Evolutionary conservation across 2,113 vertebrate genomes (phyloP), one percentile per base, ranked within the genome.

Genomic region (Semnornis frantzii): DNA sequence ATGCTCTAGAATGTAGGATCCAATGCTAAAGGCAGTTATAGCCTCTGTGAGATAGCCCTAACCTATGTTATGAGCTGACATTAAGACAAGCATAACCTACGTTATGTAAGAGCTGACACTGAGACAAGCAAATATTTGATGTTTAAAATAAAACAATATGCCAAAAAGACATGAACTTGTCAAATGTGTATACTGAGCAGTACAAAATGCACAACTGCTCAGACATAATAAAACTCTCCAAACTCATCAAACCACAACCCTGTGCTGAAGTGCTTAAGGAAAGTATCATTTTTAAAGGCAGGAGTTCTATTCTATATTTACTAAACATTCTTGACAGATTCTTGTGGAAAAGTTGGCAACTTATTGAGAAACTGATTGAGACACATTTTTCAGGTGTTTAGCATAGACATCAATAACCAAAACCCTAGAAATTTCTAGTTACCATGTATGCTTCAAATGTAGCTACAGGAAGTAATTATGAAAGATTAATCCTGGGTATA

Each of bases 171-270:
- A 46, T 46, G 52, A 66, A 83, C 85, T 88, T 87, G 33, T 74
- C 89, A 52, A 85, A 64, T 9, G 25, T 10, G 13, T 85, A 83
- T 37, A 85, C 21, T 80, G 69, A 94, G 54, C 68, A 73, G 34
- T 62, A 60, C 1, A 2, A 87, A 87, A 78, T 70, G 28, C 24
- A 60, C 31, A 95, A 50, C 31, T 64, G 37, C 60, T 91, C 60
- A 85, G 73, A 85, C 25, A 90, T 46, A 28, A 74, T 65, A 76
- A 91, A 91, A 82, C 18, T 87, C 59, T 76, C 58, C n/a, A 85
- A 58, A 18, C 17, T 63, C 39, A 63, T 77, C 80, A 85, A 89
- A 93, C 52, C 60, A 76, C 57, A 59, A 82, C 14, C 19, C 48
- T 15, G 11, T 87, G 42, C 30, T 76, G 34, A 65, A 95, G 69